A percentile compares a stretch with the other conserved stretches of the same genome.
These are phyloP conservation scores for Gerris lacustris DNA, from an alignment of 2,888 invertebrate genomes.

Conservation along the genomic window DNA sequence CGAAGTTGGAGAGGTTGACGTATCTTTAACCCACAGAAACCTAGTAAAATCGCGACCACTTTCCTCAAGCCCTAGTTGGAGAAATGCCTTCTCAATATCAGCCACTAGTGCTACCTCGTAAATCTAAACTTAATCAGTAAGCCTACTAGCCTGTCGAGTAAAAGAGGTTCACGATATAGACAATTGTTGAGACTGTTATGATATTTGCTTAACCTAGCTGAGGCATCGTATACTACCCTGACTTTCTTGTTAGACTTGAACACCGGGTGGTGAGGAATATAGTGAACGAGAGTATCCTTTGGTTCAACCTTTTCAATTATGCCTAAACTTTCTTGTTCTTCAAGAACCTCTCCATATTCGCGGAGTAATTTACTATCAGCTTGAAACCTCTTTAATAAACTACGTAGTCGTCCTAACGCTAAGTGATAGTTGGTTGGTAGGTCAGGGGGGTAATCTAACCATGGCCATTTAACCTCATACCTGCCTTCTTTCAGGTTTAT, in stretches of 20 bases:
- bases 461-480: not conserved
- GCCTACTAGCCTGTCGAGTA: slow-evolving; percentile 11
- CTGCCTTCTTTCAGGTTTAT: not conserved
- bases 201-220: slow-evolving; percentile 3
- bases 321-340: not conserved
- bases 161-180: slow-evolving; percentile 14
- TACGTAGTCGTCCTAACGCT: slow-evolving; percentile 9
- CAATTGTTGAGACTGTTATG: slow-evolving; percentile 13
- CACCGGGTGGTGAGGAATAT: slow-evolving; percentile 12
- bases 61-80: slow-evolving; percentile 15
- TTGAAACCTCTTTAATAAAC: slow-evolving; percentile 10
- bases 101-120: not conserved
- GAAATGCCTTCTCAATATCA: slow-evolving; percentile 6
- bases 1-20: no score
- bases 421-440: slow-evolving; percentile 7
- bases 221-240: slow-evolving; percentile 5
- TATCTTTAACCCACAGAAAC: slow-evolving; percentile 16
- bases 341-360: not conserved
- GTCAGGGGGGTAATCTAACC: not conserved
- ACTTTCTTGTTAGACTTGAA: not conserved
- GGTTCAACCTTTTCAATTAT: not conserved
- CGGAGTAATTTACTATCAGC: not conserved
- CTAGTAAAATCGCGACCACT: slow-evolving; percentile 15
- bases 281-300: slow-evolving; percentile 1
- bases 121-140: slow-evolving; percentile 9